Evolutionary conservation across 2,888 invertebrate species (phyloP).

Genomic region (Chrysomela aeneicollis): DNA sequence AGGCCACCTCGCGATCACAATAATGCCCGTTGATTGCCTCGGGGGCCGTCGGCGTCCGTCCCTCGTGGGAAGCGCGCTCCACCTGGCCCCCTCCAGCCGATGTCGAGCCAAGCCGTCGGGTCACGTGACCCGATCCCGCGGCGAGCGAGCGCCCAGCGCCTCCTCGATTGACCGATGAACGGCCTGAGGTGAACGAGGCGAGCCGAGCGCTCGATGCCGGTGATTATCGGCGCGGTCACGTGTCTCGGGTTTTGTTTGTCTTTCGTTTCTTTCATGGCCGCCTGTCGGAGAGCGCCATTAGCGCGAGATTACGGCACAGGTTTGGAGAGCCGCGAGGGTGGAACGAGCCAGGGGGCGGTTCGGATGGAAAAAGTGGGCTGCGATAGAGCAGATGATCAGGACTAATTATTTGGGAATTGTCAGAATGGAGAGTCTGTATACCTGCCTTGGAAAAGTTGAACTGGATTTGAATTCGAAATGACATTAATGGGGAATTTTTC

Average conservation of each 20-base stretch:
- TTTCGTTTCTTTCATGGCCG: slow-evolving; percentile 47
- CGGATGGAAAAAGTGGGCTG: no score
- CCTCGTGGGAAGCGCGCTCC: not conserved
- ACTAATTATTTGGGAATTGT: no score
- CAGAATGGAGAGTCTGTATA: no score
- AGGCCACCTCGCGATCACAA: not conserved
- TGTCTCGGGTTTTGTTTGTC: slow-evolving; percentile 50
- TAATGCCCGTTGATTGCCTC: slow-evolving; percentile 2
- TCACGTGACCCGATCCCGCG: slow-evolving; percentile 33
- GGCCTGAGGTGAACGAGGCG: slow-evolving; percentile 56
- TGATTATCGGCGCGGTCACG: slow-evolving; percentile 55
- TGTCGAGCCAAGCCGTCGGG: not conserved
- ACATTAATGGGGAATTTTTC: no score
- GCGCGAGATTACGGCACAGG: slow-evolving; percentile 6
- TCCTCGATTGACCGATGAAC: slow-evolving; percentile 58
- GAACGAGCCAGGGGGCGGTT: no score
- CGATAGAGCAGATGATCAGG: no score
- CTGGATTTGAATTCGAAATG: no score
- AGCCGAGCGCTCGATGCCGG: slow-evolving; percentile 51
- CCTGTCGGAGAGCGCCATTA: slow-evolving; percentile 22
- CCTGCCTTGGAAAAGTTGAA: no score
- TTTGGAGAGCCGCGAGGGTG: not conserved
- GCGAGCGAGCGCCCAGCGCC: slow-evolving; percentile 51
- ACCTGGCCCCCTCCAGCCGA: not conserved
- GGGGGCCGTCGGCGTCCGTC: no score